Conservation (phyloP, 2,113 vertebrate genomes). For the Ailurus styani region DNA sequence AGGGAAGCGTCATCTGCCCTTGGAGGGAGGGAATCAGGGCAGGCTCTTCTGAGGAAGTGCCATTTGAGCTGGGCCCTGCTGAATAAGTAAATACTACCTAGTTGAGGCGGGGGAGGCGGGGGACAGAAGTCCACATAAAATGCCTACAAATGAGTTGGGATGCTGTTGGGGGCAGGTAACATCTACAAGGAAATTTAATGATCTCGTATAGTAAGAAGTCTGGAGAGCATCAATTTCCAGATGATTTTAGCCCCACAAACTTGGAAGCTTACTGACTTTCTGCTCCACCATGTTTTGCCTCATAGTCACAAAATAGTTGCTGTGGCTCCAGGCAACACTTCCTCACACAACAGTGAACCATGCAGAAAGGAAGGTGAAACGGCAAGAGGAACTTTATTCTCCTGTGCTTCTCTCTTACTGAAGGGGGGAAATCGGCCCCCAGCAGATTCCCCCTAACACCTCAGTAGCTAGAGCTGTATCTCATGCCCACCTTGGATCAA, state of each 20-base stretch:
- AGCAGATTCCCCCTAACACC: not conserved
- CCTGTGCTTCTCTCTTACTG: not conserved
- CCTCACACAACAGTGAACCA: not conserved
- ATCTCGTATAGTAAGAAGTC: not conserved
- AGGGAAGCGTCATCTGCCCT: fast-evolving
- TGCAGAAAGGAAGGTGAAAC: not conserved
- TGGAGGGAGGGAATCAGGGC: not conserved
- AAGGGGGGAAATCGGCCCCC: not conserved
- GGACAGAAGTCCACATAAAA: not conserved
- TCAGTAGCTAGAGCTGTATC: not conserved
- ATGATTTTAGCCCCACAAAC: not conserved
- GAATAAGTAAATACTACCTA: not conserved
- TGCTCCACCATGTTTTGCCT: not conserved
- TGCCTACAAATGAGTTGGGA: not conserved
- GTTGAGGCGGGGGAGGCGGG: not conserved
- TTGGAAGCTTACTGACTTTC: not conserved
- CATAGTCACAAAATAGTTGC: not conserved
- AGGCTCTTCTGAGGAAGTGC: not conserved
- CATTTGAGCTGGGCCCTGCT: not conserved
- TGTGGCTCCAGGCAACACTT: not conserved
- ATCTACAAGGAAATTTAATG: not conserved
- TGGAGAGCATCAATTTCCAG: not conserved
- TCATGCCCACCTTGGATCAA: not conserved
- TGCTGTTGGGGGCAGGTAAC: not conserved
- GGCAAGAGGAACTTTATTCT: not conserved